Percentiles rank a stretch among this genome's conserved stretches.
These are phyloP conservation scores for Mastomys natalensis DNA, from an alignment of 2,113 vertebrate genomes.

Conservation along the genomic window DNA sequence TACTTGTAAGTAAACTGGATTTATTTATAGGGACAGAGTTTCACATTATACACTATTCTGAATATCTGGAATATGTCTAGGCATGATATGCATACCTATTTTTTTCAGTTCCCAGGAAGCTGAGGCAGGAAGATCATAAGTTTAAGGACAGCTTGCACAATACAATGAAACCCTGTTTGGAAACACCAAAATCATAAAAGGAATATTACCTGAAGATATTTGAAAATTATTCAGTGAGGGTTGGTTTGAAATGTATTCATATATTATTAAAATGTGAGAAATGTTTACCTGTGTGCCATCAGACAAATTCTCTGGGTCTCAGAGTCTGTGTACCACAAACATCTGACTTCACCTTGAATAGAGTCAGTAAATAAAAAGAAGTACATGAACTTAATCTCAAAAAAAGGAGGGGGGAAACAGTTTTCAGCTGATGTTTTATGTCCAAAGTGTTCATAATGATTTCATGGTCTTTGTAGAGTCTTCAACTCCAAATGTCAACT, in stretches of 20 bases:
- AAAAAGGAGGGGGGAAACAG: not conserved
- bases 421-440: slow-evolving; percentile 47
- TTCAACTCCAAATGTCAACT: slow-evolving; percentile 67
- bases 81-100: not conserved
- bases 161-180: not conserved
- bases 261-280: slow-evolving; percentile 19
- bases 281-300: not conserved
- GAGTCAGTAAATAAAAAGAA: slow-evolving; percentile 38
- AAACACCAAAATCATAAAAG: not conserved
- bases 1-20: not conserved
- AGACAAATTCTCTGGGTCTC: not conserved
- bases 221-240: slow-evolving; percentile 13
- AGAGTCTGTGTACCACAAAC: not conserved
- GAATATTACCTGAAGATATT: not conserved
- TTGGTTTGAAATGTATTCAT: slow-evolving; percentile 29
- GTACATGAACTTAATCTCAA: slow-evolving; percentile 24
- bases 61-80: not conserved
- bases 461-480: slow-evolving; percentile 53
- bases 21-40: slow-evolving; percentile 37
- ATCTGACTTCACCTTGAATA: slow-evolving; percentile 23
- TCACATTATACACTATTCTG: not conserved
- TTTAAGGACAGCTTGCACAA: not conserved
- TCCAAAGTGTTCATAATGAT: not conserved
- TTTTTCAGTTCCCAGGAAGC: not conserved
- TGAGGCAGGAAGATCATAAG: not conserved